Base-by-base conservation (phyloP, 2,888 invertebrate species). In the Melanotus villosus region DNA sequence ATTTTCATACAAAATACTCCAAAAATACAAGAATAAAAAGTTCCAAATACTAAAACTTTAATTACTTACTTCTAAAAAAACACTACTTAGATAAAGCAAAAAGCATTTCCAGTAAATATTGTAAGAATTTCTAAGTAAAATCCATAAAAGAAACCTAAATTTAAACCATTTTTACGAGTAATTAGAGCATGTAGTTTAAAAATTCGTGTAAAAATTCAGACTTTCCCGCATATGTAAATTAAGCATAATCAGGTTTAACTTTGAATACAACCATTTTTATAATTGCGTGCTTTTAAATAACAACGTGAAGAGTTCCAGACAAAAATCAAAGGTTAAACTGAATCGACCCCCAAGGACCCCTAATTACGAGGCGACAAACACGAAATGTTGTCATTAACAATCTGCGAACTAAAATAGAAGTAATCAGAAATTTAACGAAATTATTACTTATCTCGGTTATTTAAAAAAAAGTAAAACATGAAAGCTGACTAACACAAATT, bases 291-390 rank as follows among this genome's bases (percentile, higher is more conserved):
- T 36, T 21, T 21, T 56, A 36, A 56, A 56, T 23, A 19, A 12
- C 36, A 36, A 19, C 18, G 16, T 14, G 34, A 14, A 34, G 52
- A 14, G n/a, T 52, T 26, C n/a, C 16, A 52, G 16, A 52, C 26
- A 52, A 52, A n/a, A 56, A 19, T 14, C 18, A 52, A 56, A 34
- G 36, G 56, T 56, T 56, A 56, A 56, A 32, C 56, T 36, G 18
- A 36, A 36, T 56, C 21, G n/a, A 19, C 36, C 56, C 52, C 32
- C 18, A 26, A 16, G 32, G 14, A 16, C 9, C 34, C 1, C 16
- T 54, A 54, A 54, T 30, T 54, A 32, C 34, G 5, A 18, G 30
- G 19, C 16, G 19, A 18, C 12, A 34, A 54, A 54, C 54, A 54
- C 34, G 54, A 34, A 54, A 54, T 26, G 16, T 34, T 54, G 34